Evolutionary conservation across 1,140 invertebrate species (phyloP).

Genomic region (Yoshiicerus persimilis): DNA sequence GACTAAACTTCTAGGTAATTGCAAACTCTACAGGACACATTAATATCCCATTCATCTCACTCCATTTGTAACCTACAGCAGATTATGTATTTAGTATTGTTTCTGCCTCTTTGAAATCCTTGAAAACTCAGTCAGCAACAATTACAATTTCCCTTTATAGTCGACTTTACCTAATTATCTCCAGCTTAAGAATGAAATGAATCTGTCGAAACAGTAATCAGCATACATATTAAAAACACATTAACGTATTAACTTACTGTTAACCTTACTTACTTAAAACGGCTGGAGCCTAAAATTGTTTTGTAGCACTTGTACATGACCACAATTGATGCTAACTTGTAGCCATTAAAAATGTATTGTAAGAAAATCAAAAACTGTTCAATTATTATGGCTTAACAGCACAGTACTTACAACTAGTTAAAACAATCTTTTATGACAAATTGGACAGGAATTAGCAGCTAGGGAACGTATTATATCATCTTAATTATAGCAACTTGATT

Average conservation of each 20-base stretch:
- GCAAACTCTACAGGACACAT: not conserved
- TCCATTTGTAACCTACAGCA: not conserved
- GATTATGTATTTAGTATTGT: not conserved
- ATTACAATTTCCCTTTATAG: not conserved
- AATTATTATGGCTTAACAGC: not conserved
- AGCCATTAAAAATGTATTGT: too few relatives aligned
- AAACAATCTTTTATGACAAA: not conserved
- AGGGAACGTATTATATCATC: not conserved
- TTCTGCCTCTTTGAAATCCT: not conserved
- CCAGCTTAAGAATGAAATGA: not conserved
- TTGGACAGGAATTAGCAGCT: not conserved
- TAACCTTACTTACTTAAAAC: not conserved
- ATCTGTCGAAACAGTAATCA: not conserved
- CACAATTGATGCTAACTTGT: not conserved
- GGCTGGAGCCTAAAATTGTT: not conserved
- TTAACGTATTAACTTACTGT: too few relatives aligned
- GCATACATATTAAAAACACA: not conserved
- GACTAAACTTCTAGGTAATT: not conserved
- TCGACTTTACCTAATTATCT: not conserved
- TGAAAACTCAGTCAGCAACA: not conserved
- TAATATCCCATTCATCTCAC: not conserved
- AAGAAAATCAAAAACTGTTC: not conserved
- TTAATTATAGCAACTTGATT: too few relatives aligned
- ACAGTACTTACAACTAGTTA: not conserved
- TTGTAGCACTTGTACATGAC: not conserved